Percentiles rank a stretch among this genome's conserved stretches.
These are phyloP conservation scores for Asarcornis scutulata DNA, from an alignment of 2,113 vertebrate species.

Conservation along the genomic window DNA sequence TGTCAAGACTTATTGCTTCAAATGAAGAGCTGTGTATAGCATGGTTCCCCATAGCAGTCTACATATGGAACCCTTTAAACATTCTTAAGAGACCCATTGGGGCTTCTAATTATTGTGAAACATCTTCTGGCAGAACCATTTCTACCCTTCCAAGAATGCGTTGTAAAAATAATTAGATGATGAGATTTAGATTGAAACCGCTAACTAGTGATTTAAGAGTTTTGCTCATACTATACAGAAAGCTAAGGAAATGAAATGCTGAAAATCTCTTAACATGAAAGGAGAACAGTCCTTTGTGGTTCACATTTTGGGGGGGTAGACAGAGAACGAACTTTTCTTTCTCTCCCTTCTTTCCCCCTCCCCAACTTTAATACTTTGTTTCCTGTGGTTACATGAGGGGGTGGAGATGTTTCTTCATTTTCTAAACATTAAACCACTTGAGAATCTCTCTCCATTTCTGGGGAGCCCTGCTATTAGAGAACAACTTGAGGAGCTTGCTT, in stretches of 20 bases:
- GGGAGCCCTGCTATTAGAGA: slow-evolving; percentile 73
- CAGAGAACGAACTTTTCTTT: slow-evolving; percentile 23
- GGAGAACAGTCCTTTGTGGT: slow-evolving; percentile 69
- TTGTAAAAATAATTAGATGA: slow-evolving; percentile 85
- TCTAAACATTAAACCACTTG: slow-evolving; percentile 79
- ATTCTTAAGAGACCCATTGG: slow-evolving; percentile 82
- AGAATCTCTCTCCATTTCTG: slow-evolving; percentile 71
- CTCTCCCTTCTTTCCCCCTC: slow-evolving; percentile 29
- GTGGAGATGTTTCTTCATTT: slow-evolving; percentile 76
- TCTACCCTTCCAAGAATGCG: slow-evolving; percentile 80
- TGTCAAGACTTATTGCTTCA: slow-evolving; percentile 77
- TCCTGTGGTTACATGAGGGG: slow-evolving; percentile 80
- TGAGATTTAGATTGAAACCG: slow-evolving; percentile 83
- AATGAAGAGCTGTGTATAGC: slow-evolving; percentile 74
- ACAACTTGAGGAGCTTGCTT: slow-evolving; percentile 76
- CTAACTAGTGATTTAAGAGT: slow-evolving; percentile 79
- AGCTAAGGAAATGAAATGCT: slow-evolving; percentile 75
- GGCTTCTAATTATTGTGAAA: slow-evolving; percentile 86
- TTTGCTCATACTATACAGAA: slow-evolving; percentile 55
- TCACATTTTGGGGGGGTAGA: slow-evolving; percentile 45
- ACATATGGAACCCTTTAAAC: slow-evolving; percentile 84
- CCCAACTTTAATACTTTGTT: slow-evolving; percentile 76
- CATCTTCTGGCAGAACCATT: slow-evolving; percentile 80
- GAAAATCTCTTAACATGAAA: slow-evolving; percentile 74
- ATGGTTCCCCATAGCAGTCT: slow-evolving; percentile 71